Conservation (phyloP, 2,888 invertebrate species). For the Anthoptus insignis region DNA sequence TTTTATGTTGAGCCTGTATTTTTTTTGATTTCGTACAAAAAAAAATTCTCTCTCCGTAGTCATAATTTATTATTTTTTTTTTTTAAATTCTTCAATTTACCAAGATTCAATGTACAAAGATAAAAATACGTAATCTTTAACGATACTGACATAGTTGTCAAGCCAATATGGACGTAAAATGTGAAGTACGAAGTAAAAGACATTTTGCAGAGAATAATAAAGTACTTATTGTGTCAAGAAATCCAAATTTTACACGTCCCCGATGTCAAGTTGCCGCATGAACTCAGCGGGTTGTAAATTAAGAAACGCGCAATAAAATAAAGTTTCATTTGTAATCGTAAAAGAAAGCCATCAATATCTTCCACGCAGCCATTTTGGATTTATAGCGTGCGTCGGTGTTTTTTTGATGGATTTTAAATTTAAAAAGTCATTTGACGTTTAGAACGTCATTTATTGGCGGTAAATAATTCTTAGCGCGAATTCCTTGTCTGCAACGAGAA, state of each 20-base stretch:
- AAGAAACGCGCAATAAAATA: conserved; percentile 64
- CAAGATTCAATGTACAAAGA: neutral
- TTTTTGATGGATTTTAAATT: conserved; percentile 59
- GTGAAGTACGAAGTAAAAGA: conserved; percentile 14
- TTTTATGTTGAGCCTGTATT: no score
- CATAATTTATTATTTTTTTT: no score
- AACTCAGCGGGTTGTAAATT: conserved; percentile 64
- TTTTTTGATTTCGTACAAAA: no score
- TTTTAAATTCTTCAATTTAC: no score
- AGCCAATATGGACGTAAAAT: conserved; percentile 6
- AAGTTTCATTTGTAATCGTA: conserved; percentile 66
- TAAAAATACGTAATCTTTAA: neutral
- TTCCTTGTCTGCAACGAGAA: conserved; percentile 49
- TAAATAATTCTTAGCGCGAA: conserved; percentile 59
- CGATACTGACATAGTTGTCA: neutral
- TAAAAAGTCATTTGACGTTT: conserved; percentile 60
- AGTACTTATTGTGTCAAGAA: conserved; percentile 44
- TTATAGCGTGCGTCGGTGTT: conserved; percentile 62
- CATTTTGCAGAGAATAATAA: conserved; percentile 50
- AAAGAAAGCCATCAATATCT: conserved; percentile 75
- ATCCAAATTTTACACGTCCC: conserved; percentile 46
- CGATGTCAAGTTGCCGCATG: conserved; percentile 57
- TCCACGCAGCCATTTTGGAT: conserved; percentile 60
- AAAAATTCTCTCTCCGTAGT: no score
- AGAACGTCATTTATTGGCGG: conserved; percentile 58